A percentile compares a stretch with the other conserved stretches of the same genome.
phyloP scores from a whole-genome alignment of 2,113 vertebrate genomes.

The Cricetomys ansorgei region DNA sequence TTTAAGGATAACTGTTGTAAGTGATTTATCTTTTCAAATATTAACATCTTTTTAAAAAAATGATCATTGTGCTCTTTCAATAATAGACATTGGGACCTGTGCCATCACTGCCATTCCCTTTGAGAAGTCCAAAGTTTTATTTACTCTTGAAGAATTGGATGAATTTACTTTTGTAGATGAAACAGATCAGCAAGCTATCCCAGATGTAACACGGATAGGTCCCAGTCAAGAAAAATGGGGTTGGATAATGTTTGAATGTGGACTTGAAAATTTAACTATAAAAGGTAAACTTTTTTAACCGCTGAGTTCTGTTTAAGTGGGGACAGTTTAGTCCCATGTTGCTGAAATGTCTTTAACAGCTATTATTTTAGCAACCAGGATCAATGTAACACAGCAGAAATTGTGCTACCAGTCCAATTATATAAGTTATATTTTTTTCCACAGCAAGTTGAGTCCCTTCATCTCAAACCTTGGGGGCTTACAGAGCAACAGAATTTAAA shows the following conservation, averaged over 20 bases:
- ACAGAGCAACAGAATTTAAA: neutral
- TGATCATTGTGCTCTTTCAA: constrained; percentile 51
- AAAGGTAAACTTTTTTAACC: constrained; percentile 89
- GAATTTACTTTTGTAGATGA: constrained; percentile 97
- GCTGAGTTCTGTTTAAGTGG: neutral
- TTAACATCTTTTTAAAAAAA: neutral
- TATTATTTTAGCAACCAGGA: neutral
- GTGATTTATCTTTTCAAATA: neutral
- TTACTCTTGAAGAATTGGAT: constrained; percentile 97
- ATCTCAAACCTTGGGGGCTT: neutral
- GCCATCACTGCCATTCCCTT: constrained; percentile 99
- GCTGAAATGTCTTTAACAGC: neutral
- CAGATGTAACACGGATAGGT: constrained; percentile 90
- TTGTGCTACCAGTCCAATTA: neutral
- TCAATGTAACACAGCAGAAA: neutral
- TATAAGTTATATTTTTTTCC: neutral
- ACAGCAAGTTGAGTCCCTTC: neutral
- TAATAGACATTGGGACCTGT: constrained; percentile 94
- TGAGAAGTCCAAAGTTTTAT: constrained; percentile 99
- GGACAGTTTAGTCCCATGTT: neutral
- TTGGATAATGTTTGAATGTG: constrained; percentile 99
- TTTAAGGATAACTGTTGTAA: neutral
- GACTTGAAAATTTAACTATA: constrained; percentile 97
- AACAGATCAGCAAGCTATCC: constrained; percentile 89
- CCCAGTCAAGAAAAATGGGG: constrained; percentile 97